Percentiles rank a stretch among this genome's conserved stretches.
These are phyloP conservation scores for Chrysodeixis includens DNA, from an alignment of 2,888 invertebrate species.

Conservation along the genomic window DNA sequence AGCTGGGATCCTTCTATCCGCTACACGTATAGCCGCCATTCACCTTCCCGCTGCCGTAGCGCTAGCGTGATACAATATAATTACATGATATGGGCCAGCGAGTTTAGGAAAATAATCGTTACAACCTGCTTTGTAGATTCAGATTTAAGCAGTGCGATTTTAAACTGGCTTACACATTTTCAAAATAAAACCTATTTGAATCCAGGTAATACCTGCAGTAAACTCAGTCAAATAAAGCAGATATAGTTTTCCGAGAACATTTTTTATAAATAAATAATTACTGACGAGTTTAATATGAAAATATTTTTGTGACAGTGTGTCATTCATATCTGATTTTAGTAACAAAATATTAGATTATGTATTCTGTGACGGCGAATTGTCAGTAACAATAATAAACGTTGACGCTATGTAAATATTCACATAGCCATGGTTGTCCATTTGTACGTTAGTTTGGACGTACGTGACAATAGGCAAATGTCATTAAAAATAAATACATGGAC, in stretches of 20 bases:
- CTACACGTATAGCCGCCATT: constrained; percentile 12
- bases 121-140: constrained; percentile 43
- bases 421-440: background rate
- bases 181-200: constrained; percentile 29
- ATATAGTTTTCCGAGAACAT: background rate
- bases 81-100: constrained; percentile 49
- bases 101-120: constrained; percentile 54
- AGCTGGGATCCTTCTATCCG: constrained; percentile 29
- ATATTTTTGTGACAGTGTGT: background rate
- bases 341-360: background rate
- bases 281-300: background rate
- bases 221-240: constrained; percentile 26
- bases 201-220: constrained; percentile 28
- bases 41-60: constrained; percentile 19
- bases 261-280: background rate
- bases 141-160: constrained; percentile 47
- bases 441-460: background rate
- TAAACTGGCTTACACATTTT: constrained; percentile 32
- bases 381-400: constrained; percentile 4
- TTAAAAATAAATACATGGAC: too few species aligned
- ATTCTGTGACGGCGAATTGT: background rate
- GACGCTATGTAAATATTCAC: background rate
- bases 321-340: background rate
- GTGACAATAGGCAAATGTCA: too few species aligned
- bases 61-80: constrained; percentile 55